Evolutionary conservation across 1,140 invertebrate genomes (phyloP), one percentile per base, ranked within the genome.

Genomic region (Rhyzopertha dominica): DNA sequence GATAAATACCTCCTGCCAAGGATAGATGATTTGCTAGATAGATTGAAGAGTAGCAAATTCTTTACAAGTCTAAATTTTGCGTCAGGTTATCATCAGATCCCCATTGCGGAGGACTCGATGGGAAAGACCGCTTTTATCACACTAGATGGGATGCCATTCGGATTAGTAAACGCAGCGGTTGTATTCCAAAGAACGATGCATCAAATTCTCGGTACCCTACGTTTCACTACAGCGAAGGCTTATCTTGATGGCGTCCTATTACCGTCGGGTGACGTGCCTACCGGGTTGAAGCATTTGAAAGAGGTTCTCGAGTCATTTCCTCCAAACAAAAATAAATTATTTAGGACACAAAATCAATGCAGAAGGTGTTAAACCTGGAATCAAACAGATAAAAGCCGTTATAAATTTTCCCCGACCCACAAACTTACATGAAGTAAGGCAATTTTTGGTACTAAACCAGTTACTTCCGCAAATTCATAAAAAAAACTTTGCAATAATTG

Each of bases 391-490:
- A 5, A 37, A 56, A 39, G 66, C 65, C 8, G 39, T 69, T n/a
- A 51, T 41, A 22, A 31, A 54, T 12, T 30, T 59, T 14, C 56
- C 58, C 5, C 17, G 26, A 14, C 68, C 66, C 2, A 22, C 38
- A 9, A 61, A 58, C 31, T 49, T 49, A 5, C 54, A 54, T n/a
- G n/a, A 36, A 18, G 39, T 62, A 3, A 53, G 65, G 16, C 49
- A 43, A 12, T 65, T 59, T 37, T 25, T 53, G 3, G 59, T 64
- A 8, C 35, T 67, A 31, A n/a, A 52, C 55, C 3, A 44, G 56
- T 3, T 65, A 64, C 49, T 65, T 67, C 35, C 26, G 60, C 4
- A 39, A 42, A 48, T 61, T 65, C 38, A 49, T 63, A 13, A 29
- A 44, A n/a, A n/a, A 23, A 44, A 44, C n/a, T 66, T 48, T 35